Evolutionary conservation across 2,888 invertebrate species (phyloP).

Genomic region (Drosophila testacea): DNA sequence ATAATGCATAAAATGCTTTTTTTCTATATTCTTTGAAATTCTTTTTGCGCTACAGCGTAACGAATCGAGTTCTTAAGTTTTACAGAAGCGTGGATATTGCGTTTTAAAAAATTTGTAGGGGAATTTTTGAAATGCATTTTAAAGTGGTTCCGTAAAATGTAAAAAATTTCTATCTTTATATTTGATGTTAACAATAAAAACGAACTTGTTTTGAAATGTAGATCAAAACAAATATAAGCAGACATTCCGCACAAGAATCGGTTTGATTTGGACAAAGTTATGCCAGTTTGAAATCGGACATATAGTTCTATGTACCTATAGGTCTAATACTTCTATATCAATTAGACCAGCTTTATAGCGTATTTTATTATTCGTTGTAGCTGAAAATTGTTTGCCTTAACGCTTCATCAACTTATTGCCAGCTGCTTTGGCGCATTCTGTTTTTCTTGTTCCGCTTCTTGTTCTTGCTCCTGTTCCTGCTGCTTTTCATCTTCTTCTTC

Average conservation of each 20-base stretch:
- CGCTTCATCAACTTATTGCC: conserved; percentile 38
- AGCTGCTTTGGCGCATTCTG: conserved; percentile 44
- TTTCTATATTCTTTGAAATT: conserved; percentile 23
- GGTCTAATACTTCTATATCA: not conserved
- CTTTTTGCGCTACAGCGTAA: conserved; percentile 20
- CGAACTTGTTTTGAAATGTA: too few species aligned
- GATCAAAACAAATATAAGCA: too few species aligned
- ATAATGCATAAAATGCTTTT: conserved; percentile 14
- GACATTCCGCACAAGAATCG: too few species aligned
- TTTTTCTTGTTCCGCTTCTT: conserved; percentile 35
- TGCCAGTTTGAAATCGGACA: too few species aligned
- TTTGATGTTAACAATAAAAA: too few species aligned
- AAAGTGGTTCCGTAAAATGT: too few species aligned
- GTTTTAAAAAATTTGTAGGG: not conserved
- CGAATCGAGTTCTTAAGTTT: conserved; percentile 1
- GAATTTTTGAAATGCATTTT: too few species aligned
- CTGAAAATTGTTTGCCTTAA: conserved; percentile 20
- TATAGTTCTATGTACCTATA: not conserved
- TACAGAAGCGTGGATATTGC: not conserved
- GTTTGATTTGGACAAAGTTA: too few species aligned
- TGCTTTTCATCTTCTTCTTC: not conserved
- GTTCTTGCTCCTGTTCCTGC: conserved; percentile 4
- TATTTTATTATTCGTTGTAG: conserved; percentile 1
- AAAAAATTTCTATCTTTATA: too few species aligned
- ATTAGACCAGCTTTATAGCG: not conserved